phyloP scores from a whole-genome alignment of 2,797 vertebrate genomes.

The Dallia pectoralis region DNA sequence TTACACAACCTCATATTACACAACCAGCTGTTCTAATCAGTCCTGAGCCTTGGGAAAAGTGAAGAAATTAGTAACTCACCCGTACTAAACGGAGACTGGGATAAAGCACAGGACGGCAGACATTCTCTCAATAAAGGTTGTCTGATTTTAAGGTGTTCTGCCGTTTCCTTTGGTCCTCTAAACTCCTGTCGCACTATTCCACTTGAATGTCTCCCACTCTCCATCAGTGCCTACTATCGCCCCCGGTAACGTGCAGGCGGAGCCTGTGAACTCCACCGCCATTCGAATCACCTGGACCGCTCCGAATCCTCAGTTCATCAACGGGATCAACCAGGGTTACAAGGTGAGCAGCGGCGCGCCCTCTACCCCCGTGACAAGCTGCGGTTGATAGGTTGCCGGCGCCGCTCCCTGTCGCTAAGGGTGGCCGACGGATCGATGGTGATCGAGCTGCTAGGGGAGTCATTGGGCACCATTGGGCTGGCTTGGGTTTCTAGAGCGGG shows the following conservation, averaged over 20 bases:
- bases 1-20: background rate
- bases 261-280: conserved; percentile 91
- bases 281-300: conserved; percentile 95
- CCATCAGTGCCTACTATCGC: conserved; percentile 90
- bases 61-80: conserved; percentile 34
- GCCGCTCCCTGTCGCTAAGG: no score
- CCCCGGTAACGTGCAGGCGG: conserved; percentile 86
- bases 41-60: conserved; percentile 29
- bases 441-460: no score
- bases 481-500: no score
- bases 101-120: conserved; percentile 21
- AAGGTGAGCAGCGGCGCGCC: conserved; percentile 76
- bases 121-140: conserved; percentile 18
- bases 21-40: background rate
- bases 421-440: no score
- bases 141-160: conserved; percentile 30
- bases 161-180: conserved; percentile 14
- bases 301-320: conserved; percentile 98
- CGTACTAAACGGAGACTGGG: conserved; percentile 51
- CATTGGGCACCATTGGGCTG: no score
- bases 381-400: no score
- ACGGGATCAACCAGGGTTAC: conserved; percentile 98
- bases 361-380: background rate
- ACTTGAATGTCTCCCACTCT: conserved; percentile 15
- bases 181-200: background rate